Percentiles rank a stretch among this genome's conserved stretches.
Conservation (phyloP, 2,888 invertebrate genomes). For the Atethmia centrago region DNA sequence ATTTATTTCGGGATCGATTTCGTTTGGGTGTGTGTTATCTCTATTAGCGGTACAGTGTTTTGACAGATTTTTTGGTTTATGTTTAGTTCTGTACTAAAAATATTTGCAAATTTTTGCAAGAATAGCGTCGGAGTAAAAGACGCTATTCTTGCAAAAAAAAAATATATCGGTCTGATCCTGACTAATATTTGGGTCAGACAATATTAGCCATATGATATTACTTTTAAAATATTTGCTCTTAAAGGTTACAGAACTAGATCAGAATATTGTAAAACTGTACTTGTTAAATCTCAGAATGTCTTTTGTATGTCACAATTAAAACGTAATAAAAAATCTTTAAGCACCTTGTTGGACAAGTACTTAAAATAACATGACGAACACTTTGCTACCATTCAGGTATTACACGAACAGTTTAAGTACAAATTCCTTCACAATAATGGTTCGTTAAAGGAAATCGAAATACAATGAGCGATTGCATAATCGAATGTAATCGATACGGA, state of each 20-base stretch:
- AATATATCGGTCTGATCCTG: neutral
- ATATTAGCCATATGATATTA: slow-evolving; percentile 11
- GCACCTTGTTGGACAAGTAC: slow-evolving; percentile 19
- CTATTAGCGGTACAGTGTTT: neutral
- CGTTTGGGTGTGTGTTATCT: slow-evolving; percentile 26
- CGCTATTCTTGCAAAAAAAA: neutral
- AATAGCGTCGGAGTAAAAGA: fast-evolving
- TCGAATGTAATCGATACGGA: slow-evolving; percentile 62
- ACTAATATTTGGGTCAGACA: neutral
- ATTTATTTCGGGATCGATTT: slow-evolving; percentile 31
- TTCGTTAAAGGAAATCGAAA: slow-evolving; percentile 61
- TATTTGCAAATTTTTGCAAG: too few species aligned
- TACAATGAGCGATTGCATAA: slow-evolving; percentile 66
- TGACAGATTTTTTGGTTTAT: neutral
- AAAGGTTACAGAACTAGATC: slow-evolving; percentile 25
- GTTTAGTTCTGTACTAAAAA: neutral
- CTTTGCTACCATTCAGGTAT: slow-evolving; percentile 23
- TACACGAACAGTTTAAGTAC: slow-evolving; percentile 1
- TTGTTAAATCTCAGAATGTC: neutral
- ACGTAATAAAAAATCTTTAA: slow-evolving; percentile 26
- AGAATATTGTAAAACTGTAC: slow-evolving; percentile 21
- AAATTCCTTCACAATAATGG: slow-evolving; percentile 29
- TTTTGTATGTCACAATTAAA: slow-evolving; percentile 13
- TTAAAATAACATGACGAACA: slow-evolving; percentile 26
- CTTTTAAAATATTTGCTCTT: neutral